Conservation (phyloP, 2,113 vertebrate genomes). For the Amphiprion ocellaris region DNA sequence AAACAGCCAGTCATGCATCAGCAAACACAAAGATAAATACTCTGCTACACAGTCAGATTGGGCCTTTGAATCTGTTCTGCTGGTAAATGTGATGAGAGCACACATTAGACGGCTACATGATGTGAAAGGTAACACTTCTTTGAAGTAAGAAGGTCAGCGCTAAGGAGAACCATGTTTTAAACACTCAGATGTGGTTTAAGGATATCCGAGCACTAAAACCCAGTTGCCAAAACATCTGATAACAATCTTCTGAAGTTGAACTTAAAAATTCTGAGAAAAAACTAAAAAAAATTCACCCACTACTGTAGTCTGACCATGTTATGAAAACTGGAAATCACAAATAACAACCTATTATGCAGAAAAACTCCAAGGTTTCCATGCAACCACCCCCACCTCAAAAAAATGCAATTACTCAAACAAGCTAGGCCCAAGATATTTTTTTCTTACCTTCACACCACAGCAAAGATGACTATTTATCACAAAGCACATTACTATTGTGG, state of each 20-base stretch:
- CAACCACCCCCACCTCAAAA: neutral
- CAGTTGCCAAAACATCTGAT: conserved; percentile 20
- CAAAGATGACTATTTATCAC: neutral
- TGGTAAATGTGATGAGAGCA: neutral
- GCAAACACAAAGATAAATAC: conserved; percentile 50
- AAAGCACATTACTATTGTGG: neutral
- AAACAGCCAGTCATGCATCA: conserved; percentile 26
- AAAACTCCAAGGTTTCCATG: neutral
- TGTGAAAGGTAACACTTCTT: neutral
- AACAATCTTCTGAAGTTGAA: conserved; percentile 2
- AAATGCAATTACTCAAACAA: neutral
- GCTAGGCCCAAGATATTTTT: neutral
- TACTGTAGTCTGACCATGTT: neutral
- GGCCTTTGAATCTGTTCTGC: conserved; percentile 24
- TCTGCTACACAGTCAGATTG: conserved; percentile 23
- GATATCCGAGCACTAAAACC: conserved; percentile 19
- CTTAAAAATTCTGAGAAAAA: neutral
- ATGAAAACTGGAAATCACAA: neutral
- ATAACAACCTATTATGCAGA: conserved; percentile 7
- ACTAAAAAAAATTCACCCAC: neutral
- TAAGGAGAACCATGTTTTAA: neutral
- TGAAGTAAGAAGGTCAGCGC: conserved; percentile 6
- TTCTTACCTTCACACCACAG: conserved; percentile 7
- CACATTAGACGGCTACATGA: conserved; percentile 3
- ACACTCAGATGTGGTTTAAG: conserved; percentile 2